Conservation (phyloP, 2,113 vertebrate genomes). For the Phrynosoma blainvillii region DNA sequence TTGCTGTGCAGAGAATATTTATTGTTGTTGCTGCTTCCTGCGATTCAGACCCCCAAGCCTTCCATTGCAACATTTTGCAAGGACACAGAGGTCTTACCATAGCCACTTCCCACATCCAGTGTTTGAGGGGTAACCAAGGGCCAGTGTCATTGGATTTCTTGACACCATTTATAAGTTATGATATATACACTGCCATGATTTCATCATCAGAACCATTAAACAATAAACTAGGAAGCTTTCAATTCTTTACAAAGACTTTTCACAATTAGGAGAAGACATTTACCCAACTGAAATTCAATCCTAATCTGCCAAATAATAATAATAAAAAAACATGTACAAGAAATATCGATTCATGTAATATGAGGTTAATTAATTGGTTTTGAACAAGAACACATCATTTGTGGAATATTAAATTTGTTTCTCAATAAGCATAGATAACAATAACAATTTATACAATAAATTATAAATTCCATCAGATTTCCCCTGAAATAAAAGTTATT, state of each 20-base stretch:
- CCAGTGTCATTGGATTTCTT: too few relatives aligned
- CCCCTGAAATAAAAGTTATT: constrained; percentile 70
- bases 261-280: not conserved
- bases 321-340: not conserved
- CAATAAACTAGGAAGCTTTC: too few relatives aligned
- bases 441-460: constrained; percentile 69
- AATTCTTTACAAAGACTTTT: not conserved
- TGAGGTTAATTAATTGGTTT: constrained; percentile 19
- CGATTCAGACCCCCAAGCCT: too few relatives aligned
- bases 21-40: too few relatives aligned
- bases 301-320: not conserved
- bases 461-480: constrained; percentile 59
- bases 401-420: constrained; percentile 50
- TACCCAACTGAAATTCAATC: not conserved
- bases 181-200: too few relatives aligned
- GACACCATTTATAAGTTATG: too few relatives aligned
- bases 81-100: too few relatives aligned
- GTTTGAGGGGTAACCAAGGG: too few relatives aligned
- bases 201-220: too few relatives aligned
- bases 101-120: too few relatives aligned
- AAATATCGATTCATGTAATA: not conserved
- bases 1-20: too few relatives aligned
- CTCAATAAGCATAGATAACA: constrained; percentile 74
- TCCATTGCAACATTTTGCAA: too few relatives aligned
- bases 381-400: constrained; percentile 54